Evolutionary conservation across 1,140 invertebrate species (phyloP), one percentile per base, ranked within the genome.

Genomic region (Daktulosphaira vitifoliae): DNA sequence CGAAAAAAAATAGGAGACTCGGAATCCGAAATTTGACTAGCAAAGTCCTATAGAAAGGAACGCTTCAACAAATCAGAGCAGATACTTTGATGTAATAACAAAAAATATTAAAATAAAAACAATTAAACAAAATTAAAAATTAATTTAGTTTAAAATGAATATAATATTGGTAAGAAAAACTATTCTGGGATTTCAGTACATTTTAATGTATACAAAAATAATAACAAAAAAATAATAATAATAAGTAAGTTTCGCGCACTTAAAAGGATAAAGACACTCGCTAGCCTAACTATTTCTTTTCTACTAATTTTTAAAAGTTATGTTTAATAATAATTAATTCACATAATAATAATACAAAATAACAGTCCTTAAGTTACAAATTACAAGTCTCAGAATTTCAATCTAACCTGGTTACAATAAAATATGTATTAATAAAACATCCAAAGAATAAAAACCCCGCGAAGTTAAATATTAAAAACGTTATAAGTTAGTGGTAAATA

Each of bases 311-410:
- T 62, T 62, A 46, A 62, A 62, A 62, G 42, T 62, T 62, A 62
- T 62, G 56, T 48, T 33, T 62, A 62, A 62, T 62, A 62, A 62
- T 62, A 62, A 62, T 56, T 62, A 62, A 62, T 62, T 62, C 56
- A 62, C 56, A 62, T 62, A 62, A 62, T 62, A 62, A 62, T 62
- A 62, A 62, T 62, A 62, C 56, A 62, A 62, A 62, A 62, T 62
- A 62, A 62, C 56, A 62, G 56, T 62, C 56, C 56, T 48, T 62
- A 62, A 62, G 56, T 62, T 62, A 62, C 56, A 62, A 62, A 62
- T 62, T 62, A 62, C 56, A 62, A 62, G 56, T 62, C 56, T 62
- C 56, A 62, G 56, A 62, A 62, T 62, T 62, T 62, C 56, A 62
- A 59, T 62, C 56, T 62, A 62, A 62, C 56, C 56, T 62, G 56